These are phyloP conservation scores for Pipistrellus kuhlii DNA, from an alignment of 2,797 vertebrate genomes.

Conservation along the genomic window DNA sequence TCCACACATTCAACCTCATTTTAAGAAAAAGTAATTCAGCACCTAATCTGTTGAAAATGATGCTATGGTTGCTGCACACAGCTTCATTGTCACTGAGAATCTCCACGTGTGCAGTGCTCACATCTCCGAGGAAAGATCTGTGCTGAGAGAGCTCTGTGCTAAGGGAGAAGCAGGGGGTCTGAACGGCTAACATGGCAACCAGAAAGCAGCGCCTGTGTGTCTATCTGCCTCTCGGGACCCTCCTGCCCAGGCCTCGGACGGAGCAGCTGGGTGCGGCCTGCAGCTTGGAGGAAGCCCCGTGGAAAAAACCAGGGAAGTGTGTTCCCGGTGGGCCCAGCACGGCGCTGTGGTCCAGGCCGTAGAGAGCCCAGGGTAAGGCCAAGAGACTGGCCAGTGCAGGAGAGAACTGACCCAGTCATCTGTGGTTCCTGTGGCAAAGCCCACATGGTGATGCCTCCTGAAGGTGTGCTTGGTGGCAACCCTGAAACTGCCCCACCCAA, in stretches of 20 bases:
- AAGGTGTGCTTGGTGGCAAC: neutral
- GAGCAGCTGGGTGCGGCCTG: neutral
- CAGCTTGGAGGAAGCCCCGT: neutral
- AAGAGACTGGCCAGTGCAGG: neutral
- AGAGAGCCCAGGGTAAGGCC: too few relatives aligned
- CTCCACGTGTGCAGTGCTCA: neutral
- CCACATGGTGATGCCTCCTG: neutral
- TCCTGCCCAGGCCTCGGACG: neutral
- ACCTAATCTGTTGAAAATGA: constrained; percentile 12
- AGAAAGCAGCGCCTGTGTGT: neutral
- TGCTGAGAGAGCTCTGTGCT: neutral
- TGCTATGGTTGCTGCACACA: neutral
- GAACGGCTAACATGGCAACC: neutral
- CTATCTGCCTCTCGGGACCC: neutral
- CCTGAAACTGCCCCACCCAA: neutral
- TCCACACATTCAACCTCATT: constrained; percentile 32
- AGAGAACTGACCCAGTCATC: neutral
- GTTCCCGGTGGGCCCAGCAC: too few relatives aligned
- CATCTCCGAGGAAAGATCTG: neutral
- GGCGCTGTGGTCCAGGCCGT: neutral
- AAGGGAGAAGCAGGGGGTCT: neutral
- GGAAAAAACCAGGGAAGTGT: neutral
- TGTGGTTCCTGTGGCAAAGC: neutral
- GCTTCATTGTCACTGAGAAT: neutral
- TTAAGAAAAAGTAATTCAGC: constrained; percentile 12